phyloP scores from a whole-genome alignment of 2,888 invertebrate genomes.

The Clistopyga incitator region DNA sequence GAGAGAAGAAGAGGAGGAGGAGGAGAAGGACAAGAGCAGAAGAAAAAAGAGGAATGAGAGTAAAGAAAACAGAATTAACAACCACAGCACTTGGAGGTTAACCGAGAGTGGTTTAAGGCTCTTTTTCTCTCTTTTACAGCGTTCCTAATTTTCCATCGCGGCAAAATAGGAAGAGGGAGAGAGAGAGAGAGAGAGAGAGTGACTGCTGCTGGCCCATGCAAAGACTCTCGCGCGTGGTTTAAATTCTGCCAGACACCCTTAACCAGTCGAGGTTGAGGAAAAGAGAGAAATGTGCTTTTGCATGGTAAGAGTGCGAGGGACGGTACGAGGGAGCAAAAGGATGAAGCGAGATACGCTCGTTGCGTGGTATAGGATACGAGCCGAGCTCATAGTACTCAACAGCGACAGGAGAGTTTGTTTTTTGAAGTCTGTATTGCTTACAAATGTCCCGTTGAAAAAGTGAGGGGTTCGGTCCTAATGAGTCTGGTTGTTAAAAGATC shows the following conservation, averaged over 20 bases:
- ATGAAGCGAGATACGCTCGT: conserved; percentile 65
- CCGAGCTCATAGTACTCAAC: conserved; percentile 51
- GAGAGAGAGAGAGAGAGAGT: conserved; percentile 8
- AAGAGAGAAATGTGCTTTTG: conserved; percentile 57
- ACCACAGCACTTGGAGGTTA: conserved; percentile 52
- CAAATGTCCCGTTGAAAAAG: conserved; percentile 84
- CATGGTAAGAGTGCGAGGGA: conserved; percentile 43
- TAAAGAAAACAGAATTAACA: conserved; percentile 59
- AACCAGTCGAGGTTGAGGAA: conserved; percentile 66
- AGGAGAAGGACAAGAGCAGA: not conserved
- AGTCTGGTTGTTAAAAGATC: conserved; percentile 84
- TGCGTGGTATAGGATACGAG: conserved; percentile 10
- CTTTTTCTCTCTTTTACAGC: conserved; percentile 59
- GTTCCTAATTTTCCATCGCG: conserved; percentile 62
- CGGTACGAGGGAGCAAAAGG: conserved; percentile 65
- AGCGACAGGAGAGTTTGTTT: conserved; percentile 78
- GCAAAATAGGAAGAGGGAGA: conserved; percentile 22
- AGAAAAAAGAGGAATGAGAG: conserved; percentile 11
- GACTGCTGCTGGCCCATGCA: conserved; percentile 33
- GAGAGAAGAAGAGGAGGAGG: conserved; percentile 29
- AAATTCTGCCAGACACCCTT: conserved; percentile 79
- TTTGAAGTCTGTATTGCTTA: conserved; percentile 83
- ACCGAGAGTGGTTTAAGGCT: conserved; percentile 62
- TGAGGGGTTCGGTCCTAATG: conserved; percentile 80
- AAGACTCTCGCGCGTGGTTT: conserved; percentile 67